Evolutionary conservation across 92 coral and sea anemone species (phyloP).

Genomic region (Actinostola sp.): DNA sequence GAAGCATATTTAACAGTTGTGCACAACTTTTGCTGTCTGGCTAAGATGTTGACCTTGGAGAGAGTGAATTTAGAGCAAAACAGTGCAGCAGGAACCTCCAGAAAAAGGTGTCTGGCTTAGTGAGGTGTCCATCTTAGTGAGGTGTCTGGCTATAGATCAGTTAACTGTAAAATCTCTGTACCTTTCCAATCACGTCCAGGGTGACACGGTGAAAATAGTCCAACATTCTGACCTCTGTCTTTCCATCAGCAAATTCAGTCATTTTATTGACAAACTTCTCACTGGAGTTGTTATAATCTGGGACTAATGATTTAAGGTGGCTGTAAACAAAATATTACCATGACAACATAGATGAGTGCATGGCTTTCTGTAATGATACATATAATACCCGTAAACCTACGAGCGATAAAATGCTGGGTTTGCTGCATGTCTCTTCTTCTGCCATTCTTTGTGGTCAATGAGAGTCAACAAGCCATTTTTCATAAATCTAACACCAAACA

Average conservation of each 20-base stretch:
- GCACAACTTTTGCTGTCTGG: too few species aligned
- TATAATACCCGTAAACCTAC: constrained; percentile 25
- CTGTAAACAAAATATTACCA: constrained; percentile 28
- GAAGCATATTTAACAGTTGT: too few species aligned
- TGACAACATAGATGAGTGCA: too few species aligned
- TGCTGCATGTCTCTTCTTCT: constrained; percentile 34
- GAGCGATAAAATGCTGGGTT: constrained; percentile 50
- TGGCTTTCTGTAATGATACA: too few species aligned
- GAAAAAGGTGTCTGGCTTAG: too few species aligned
- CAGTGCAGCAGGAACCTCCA: too few species aligned
- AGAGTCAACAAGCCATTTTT: constrained; percentile 26
- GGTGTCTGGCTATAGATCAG: too few species aligned
- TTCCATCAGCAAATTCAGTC: constrained; percentile 35
- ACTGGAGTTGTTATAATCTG: constrained; percentile 29
- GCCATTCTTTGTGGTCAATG: constrained; percentile 25
- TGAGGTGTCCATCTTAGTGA: too few species aligned
- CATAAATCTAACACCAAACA: constrained; percentile 38
- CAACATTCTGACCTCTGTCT: constrained; percentile 39
- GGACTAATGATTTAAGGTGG: constrained; percentile 42
- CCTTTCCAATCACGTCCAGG: constrained; percentile 34
- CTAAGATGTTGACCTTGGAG: too few species aligned
- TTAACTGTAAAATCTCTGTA: neutral
- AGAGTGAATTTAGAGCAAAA: too few species aligned
- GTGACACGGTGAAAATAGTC: constrained; percentile 34
- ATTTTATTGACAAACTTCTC: constrained; percentile 19